Base-by-base conservation (phyloP, 2,797 vertebrate genomes). In the Anguilla pacifica region DNA sequence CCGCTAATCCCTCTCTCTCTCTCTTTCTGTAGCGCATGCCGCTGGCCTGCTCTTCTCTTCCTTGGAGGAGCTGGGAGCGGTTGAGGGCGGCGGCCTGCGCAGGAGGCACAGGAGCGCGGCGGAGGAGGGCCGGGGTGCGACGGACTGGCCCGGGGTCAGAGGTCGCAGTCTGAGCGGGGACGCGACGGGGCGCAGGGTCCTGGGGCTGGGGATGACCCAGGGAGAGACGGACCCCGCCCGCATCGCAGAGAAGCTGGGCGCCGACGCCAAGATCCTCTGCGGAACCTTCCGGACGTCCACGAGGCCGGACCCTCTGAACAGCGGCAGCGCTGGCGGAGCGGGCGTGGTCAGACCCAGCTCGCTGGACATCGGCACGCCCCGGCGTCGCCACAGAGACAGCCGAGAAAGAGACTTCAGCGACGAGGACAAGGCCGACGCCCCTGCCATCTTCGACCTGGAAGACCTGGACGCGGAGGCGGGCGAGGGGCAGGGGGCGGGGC, bases 371-470 rank as follows among this genome's bases (percentile, higher is more conserved):
- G 70, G 31, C 19, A n/a, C 57, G 25, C 86, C 6, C 6, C 39
- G 55, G 31, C 81, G 49, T 9, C 25, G 81, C 46, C 82, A 81
- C 57, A 43, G 92, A 85, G 94, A 95, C 1, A 91, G 90, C 28
- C 92, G 95, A 87, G 95, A 94, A 59, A 96, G 95, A 88, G 97
- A 97, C 88, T 97, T 96, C 13, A 98, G 98, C 59, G 98, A 98
- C 85, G 98, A 98, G 77, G 98, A 98, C 1, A 91, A 90, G 84
- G 93, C 93, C 87, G 97, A 96, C 51, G 95, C 96, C 19, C 97
- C 97, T 1, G 96, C 96, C 88, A 98, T 99, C 91, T 99, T 99
- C 94, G 97, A 98, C 89, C 93, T 99, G 90, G 98, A 99, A 93
- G 98, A 99, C 90, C 92, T 99, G 92, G 98, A 99, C 92, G 91